A percentile compares a stretch with the other conserved stretches of the same genome.
Evolutionary conservation across 2,888 invertebrate genomes (phyloP).

Genomic region (Metopia argyrocephala): DNA sequence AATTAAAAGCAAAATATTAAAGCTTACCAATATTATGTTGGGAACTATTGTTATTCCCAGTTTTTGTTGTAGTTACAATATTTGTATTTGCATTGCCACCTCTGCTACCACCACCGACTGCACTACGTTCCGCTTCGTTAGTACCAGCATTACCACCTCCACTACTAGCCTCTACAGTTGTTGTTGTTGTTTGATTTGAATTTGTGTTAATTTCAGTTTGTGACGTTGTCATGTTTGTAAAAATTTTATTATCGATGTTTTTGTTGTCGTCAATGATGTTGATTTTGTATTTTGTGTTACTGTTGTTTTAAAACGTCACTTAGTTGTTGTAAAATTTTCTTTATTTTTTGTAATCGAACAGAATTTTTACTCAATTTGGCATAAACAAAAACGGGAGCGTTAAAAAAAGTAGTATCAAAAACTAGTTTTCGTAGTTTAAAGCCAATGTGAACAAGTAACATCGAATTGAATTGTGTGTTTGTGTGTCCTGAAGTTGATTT

Average conservation of each 20-base stretch:
- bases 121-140: slow-evolving; percentile 54
- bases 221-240: slow-evolving; percentile 65
- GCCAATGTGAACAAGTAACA: slow-evolving; percentile 32
- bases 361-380: slow-evolving; percentile 42
- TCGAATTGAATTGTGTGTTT: slow-evolving; percentile 26
- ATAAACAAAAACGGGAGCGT: slow-evolving; percentile 64
- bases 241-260: slow-evolving; percentile 34
- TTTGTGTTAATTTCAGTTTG: slow-evolving; percentile 66
- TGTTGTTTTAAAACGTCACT: slow-evolving; percentile 28
- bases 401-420: slow-evolving; percentile 66
- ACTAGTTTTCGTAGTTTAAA: slow-evolving; percentile 60
- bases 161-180: slow-evolving; percentile 36
- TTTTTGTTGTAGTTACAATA: slow-evolving; percentile 38
- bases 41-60: slow-evolving; percentile 41
- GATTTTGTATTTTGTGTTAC: slow-evolving; percentile 2
- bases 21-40: slow-evolving; percentile 56
- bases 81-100: slow-evolving; percentile 22
- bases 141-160: slow-evolving; percentile 29
- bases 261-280: slow-evolving; percentile 42
- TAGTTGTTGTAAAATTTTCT: slow-evolving; percentile 34
- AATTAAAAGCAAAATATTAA: no score
- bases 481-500: slow-evolving; percentile 3
- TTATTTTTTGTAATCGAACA: slow-evolving; percentile 35
- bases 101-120: slow-evolving; percentile 37
- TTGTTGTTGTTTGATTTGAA: slow-evolving; percentile 55